Evolutionary conservation across 1,140 invertebrate species (phyloP), one percentile per base, ranked within the genome.

Genomic region (Gryllus bimaculatus): DNA sequence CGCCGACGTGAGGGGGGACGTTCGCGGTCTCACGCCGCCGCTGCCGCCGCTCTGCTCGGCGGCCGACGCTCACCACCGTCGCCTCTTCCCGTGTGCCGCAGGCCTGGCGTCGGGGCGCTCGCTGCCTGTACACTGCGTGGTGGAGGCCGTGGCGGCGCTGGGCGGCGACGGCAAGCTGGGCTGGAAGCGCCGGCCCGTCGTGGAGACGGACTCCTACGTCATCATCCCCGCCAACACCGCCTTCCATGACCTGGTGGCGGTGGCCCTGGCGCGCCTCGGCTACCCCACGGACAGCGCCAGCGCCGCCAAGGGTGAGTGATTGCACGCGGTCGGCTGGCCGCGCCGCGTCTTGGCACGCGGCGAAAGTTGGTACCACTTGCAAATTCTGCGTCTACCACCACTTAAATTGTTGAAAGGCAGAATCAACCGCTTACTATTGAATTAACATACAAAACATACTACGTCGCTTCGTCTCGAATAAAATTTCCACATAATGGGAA

Each of bases 201-300:
- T 96, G 54, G 95, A 97, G 85, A 92, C 92, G 12, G 96, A 98
- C 86, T 95, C 94, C 82, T 98, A 95, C 85, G 96, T 97, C 83
- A 97, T 98, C 85, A 94, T 98, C 82, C 95, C 96, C 8, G 91
- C 93, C n/a, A 90, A 91, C 75, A 96, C 95, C 76, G 92, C 93
- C 54, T 96, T 97, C 86, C 91, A 93, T 80, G 95, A 95, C 82
- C 87, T 96, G 54, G 93, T 96, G 0, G 89, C 91, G 20, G 91
- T 92, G 2, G 94, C 94, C 8, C 89, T 96, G 79, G 87, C 92
- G 83, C 89, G 93, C 82, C 88, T 96, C 0, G 94, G 94, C 13
- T 96, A 96, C 84, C 90, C 92, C 6, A 88, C 91, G 75, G 91
- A 94, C 80, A 90, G 92, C 82, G 90, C 91, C 79, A 88, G 91